phyloP scores from a whole-genome alignment of 2,113 vertebrate genomes.

The Corythaixoides concolor region DNA sequence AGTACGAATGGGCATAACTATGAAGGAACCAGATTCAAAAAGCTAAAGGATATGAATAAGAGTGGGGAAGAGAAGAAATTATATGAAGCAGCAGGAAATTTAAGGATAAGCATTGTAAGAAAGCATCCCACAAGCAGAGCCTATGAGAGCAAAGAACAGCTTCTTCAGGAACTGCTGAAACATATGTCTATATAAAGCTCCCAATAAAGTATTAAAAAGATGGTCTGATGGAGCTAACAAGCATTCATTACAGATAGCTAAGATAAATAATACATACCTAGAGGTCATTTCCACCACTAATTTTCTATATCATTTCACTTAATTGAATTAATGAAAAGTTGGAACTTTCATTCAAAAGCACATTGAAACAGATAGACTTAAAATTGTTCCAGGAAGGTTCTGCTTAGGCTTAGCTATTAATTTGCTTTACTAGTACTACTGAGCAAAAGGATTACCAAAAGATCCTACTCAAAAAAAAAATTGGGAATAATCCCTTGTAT shows the following conservation, averaged over 20 bases:
- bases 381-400: conserved; percentile 39
- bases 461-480: conserved; percentile 34
- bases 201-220: background rate
- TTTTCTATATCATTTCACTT: conserved; percentile 39
- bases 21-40: background rate
- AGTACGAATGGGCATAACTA: background rate
- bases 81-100: background rate
- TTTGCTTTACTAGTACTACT: conserved; percentile 41
- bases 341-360: conserved; percentile 46
- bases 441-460: conserved; percentile 37
- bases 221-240: background rate
- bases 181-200: background rate
- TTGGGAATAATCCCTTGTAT: conserved; percentile 28
- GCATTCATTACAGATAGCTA: background rate
- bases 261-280: conserved; percentile 34
- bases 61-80: background rate
- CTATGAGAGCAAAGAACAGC: conserved; percentile 3
- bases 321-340: conserved; percentile 55
- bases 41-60: background rate
- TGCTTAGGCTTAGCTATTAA: conserved; percentile 47
- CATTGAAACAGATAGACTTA: conserved; percentile 18
- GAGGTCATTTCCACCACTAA: conserved; percentile 45
- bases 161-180: background rate
- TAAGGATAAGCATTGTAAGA: background rate
- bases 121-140: background rate